These are phyloP conservation scores for Anableps anableps DNA, from an alignment of 2,797 vertebrate genomes.

Conservation along the genomic window DNA sequence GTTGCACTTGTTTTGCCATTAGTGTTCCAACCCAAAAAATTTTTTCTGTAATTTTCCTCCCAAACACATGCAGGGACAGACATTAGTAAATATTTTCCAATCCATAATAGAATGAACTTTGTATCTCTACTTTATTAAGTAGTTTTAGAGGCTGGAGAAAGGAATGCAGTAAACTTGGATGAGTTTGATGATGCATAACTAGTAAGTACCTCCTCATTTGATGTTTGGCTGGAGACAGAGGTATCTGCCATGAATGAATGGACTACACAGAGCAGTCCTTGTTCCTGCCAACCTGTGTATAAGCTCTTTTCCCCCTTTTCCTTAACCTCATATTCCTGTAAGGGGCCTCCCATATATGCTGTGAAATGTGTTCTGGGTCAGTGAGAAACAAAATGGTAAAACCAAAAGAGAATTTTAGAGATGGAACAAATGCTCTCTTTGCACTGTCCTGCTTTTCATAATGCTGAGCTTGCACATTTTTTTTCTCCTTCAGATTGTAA, in stretches of 20 bases:
- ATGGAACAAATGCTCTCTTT: slow-evolving; percentile 50
- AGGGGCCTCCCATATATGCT: slow-evolving; percentile 72
- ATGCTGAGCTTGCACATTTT: slow-evolving; percentile 54
- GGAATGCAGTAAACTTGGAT: slow-evolving; percentile 27
- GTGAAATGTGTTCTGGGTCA: slow-evolving; percentile 70
- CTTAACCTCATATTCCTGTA: slow-evolving; percentile 74
- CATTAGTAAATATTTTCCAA: slow-evolving; percentile 59
- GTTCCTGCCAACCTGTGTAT: slow-evolving; percentile 71
- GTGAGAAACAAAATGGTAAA: slow-evolving; percentile 31
- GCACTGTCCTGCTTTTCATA: slow-evolving; percentile 33
- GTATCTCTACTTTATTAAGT: slow-evolving; percentile 21
- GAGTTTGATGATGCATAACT: slow-evolving; percentile 34
- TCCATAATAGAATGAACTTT: slow-evolving; percentile 52
- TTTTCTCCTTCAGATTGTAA: slow-evolving; percentile 43
- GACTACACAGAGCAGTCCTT: slow-evolving; percentile 74
- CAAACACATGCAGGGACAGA: slow-evolving; percentile 42
- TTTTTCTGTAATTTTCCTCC: slow-evolving; percentile 36
- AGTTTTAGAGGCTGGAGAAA: slow-evolving; percentile 15
- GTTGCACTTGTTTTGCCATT: slow-evolving; percentile 16
- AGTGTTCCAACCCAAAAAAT: neutral
- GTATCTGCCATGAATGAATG: slow-evolving; percentile 55
- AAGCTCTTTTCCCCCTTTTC: slow-evolving; percentile 50
- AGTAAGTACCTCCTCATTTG: slow-evolving; percentile 37
- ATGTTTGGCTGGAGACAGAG: slow-evolving; percentile 58
- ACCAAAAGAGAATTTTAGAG: slow-evolving; percentile 49